phyloP scores from a whole-genome alignment of 2,797 vertebrate species.

The Heteromormyrus szaboi region DNA sequence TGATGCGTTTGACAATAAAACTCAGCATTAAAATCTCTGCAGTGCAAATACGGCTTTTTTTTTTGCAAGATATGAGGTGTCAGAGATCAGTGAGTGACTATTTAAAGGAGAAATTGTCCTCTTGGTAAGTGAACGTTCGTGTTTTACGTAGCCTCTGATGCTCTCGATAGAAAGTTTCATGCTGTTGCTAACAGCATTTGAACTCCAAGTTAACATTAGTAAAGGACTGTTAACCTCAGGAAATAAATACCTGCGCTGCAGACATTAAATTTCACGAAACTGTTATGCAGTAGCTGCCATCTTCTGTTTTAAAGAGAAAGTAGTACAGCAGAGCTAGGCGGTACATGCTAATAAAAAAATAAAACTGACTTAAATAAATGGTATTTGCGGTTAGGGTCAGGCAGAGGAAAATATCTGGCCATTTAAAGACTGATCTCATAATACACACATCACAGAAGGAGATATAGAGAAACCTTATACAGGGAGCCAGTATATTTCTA shows the following conservation, averaged over 20 bases:
- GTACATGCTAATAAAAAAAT: background rate
- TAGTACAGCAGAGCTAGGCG: background rate
- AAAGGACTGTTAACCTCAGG: background rate
- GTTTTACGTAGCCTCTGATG: background rate
- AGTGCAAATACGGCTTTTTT: background rate
- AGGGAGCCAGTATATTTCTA: background rate
- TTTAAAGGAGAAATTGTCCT: constrained; percentile 21
- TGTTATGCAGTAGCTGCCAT: background rate
- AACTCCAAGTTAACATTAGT: background rate
- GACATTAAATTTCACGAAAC: background rate
- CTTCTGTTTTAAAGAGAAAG: background rate
- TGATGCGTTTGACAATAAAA: constrained; percentile 49
- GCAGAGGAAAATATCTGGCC: background rate
- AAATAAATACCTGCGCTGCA: background rate
- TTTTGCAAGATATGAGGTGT: background rate
- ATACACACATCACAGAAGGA: background rate
- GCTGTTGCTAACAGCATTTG: background rate
- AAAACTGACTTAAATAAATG: constrained; percentile 1
- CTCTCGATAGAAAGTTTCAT: background rate
- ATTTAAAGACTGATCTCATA: constrained; percentile 2
- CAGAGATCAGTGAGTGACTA: constrained; percentile 20
- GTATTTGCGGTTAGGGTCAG: background rate
- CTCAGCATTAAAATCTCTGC: constrained; percentile 34
- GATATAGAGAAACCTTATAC: background rate
- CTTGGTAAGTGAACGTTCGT: constrained; percentile 1